Conservation (phyloP, 2,113 vertebrate genomes). For the Mesoclemmys tuberculata region DNA sequence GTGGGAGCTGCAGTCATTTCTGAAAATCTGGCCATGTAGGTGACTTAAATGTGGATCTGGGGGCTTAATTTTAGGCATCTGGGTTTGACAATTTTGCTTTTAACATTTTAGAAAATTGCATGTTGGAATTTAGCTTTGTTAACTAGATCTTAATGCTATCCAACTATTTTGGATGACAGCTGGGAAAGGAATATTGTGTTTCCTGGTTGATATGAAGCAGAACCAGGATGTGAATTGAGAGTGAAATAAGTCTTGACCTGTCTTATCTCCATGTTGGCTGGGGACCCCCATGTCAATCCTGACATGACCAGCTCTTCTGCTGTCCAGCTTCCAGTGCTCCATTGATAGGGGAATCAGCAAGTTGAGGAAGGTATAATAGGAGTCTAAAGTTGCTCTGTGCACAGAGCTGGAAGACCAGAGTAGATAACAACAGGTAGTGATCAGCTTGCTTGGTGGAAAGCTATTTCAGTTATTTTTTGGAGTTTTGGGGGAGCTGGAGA, state of each 20-base stretch:
- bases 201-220: fast-evolving
- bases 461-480: background rate
- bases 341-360: background rate
- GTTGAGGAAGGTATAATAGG: background rate
- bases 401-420: background rate
- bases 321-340: fast-evolving
- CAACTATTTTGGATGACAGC: background rate
- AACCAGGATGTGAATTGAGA: background rate
- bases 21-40: background rate
- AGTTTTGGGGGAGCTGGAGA: background rate
- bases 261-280: fast-evolving
- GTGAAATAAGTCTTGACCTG: background rate
- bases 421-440: background rate
- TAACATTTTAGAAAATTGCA: background rate
- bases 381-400: background rate
- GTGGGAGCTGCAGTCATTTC: background rate
- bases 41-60: background rate
- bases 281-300: background rate
- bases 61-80: background rate
- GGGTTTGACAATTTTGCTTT: background rate
- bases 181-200: background rate
- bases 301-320: background rate
- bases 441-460: background rate
- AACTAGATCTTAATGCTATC: background rate
- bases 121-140: background rate